Conservation (phyloP, 1,140 invertebrate genomes). For the Drosophila saltans region DNA sequence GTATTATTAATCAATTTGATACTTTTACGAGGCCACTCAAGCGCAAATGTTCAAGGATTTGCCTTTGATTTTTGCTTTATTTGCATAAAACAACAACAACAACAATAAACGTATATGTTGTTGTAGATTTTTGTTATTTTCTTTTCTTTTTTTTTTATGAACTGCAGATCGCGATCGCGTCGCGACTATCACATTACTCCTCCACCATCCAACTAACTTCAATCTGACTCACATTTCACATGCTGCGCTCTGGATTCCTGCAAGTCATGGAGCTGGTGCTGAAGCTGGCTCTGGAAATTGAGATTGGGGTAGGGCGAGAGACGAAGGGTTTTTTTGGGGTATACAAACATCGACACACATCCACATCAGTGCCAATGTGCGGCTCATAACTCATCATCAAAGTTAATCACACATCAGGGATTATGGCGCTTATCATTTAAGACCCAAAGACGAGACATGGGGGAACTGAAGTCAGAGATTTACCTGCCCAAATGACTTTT, state of each 20-base stretch:
- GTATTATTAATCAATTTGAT: conserved; percentile 83
- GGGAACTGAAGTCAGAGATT: conserved; percentile 21
- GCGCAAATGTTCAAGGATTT: conserved; percentile 78
- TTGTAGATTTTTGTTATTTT: background rate
- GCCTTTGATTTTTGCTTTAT: conserved; percentile 53
- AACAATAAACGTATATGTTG: background rate
- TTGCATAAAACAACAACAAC: conserved; percentile 61
- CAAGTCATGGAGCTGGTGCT: conserved; percentile 56
- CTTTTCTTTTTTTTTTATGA: conserved; percentile 15
- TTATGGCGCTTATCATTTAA: conserved; percentile 82
- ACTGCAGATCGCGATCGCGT: conserved; percentile 54
- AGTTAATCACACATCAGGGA: conserved; percentile 82
- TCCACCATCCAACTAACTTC: conserved; percentile 33
- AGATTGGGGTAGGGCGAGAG: conserved; percentile 48
- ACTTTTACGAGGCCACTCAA: conserved; percentile 81
- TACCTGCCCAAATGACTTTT: conserved; percentile 70
- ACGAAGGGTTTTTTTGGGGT: background rate
- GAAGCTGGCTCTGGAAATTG: background rate
- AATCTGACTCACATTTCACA: conserved; percentile 75
- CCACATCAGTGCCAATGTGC: conserved; percentile 78
- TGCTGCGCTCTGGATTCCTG: conserved; percentile 66
- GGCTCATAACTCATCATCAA: conserved; percentile 82
- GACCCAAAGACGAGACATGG: conserved; percentile 34
- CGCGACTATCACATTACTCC: conserved; percentile 70
- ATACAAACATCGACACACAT: conserved; percentile 5